These are phyloP conservation scores for Camelus dromedarius DNA, from an alignment of 2,113 vertebrate genomes.

Conservation along the genomic window DNA sequence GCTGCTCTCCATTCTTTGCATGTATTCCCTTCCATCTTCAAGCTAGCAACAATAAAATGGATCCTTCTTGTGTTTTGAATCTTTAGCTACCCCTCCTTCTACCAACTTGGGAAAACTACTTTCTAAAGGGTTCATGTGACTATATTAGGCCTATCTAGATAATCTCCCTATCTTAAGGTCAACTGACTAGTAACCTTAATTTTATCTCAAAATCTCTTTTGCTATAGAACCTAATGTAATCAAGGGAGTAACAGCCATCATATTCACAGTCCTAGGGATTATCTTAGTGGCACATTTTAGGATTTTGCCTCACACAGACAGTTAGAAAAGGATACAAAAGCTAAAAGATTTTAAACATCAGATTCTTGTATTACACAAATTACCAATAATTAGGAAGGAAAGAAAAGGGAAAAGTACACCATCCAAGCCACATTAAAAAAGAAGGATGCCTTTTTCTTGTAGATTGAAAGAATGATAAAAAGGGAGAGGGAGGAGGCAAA, in stretches of 20 bases:
- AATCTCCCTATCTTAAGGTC: background rate
- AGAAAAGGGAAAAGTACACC: background rate
- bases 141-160: background rate
- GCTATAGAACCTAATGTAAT: background rate
- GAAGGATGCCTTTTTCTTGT: background rate
- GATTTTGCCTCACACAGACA: background rate
- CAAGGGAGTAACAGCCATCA: background rate
- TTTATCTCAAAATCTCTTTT: conserved; percentile 29
- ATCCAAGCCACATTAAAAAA: background rate
- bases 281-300: background rate
- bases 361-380: background rate
- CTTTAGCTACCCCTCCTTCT: background rate
- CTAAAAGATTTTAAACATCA: conserved; percentile 37
- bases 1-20: background rate
- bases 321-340: background rate
- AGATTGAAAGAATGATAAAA: background rate
- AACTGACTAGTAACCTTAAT: background rate
- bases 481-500: background rate
- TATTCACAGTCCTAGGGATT: background rate
- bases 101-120: background rate
- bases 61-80: background rate
- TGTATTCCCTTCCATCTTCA: background rate
- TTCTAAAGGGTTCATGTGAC: background rate
- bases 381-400: conserved; percentile 1
- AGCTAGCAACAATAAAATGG: background rate